Percentiles rank a stretch among this genome's conserved stretches.
Conservation (phyloP, 2,113 vertebrate genomes). For the Centropus unirufus region DNA sequence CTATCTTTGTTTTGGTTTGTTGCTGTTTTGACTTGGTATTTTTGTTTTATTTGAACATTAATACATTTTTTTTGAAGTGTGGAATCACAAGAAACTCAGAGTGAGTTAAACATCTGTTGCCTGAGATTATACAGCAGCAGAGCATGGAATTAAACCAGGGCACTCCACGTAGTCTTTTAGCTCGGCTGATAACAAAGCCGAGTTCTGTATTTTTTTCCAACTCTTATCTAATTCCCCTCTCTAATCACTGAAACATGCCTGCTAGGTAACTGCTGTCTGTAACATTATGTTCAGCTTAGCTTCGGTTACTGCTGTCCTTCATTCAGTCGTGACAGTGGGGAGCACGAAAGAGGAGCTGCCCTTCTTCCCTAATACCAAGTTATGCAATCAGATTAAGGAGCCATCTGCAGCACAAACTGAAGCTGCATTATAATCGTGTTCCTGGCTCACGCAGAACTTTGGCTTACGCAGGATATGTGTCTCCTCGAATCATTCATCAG, state of each 20-base stretch:
- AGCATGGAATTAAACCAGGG: background rate
- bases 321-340: background rate
- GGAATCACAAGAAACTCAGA: background rate
- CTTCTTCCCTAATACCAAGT: constrained; percentile 7
- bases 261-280: background rate
- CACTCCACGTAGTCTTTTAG: background rate
- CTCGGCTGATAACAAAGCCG: fast-evolving
- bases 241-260: background rate
- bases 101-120: background rate
- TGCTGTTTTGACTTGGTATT: too few relatives aligned
- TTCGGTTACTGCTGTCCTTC: background rate
- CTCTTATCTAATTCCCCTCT: background rate
- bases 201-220: background rate
- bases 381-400: constrained; percentile 52
- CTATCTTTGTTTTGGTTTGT: background rate
- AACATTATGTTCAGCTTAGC: background rate
- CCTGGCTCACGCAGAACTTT: background rate
- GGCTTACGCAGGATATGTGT: constrained; percentile 9
- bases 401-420: constrained; percentile 45
- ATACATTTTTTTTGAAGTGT: background rate
- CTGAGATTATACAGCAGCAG: background rate
- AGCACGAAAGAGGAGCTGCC: background rate
- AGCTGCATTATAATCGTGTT: constrained; percentile 16
- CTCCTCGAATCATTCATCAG: constrained; percentile 15
- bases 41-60: background rate